Evolutionary conservation across 2,888 invertebrate species (phyloP), one percentile per base, ranked within the genome.

Genomic region (Busseola fusca): DNA sequence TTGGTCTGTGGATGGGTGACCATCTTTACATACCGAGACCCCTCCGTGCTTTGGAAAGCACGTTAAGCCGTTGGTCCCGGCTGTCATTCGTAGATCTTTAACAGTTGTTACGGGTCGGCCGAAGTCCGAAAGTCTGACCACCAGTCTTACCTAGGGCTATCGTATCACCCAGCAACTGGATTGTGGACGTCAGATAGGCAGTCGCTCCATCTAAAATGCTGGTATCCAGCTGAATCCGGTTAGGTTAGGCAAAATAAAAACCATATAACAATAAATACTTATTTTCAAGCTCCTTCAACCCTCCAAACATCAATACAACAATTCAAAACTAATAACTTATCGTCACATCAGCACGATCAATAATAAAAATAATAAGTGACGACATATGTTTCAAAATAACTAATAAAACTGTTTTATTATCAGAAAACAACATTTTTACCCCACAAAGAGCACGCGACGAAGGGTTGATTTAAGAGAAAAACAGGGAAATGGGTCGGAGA

Each of bases 351-450:
- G 86, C 86, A 88, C 82, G 78, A 85, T 87, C 86, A 87, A 89
- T 88, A 88, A 89, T 88, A 88, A 89, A 89, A 90, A 86, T 86
- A 87, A 91, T 84, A 81, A 78, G 75, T 80, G 81, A 84, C 78
- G 90, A 93, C 93, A 92, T 89, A 87, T 89, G 90, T 92, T 91
- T 87, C 86, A 90, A 83, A 91, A 92, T 91, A 93, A 91, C 91
- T 91, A 91, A 91, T 89, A 89, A 88, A 91, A 87, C 86, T 84
- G 71, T 84, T 89, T 91, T 92, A 92, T 92, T 91, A 92, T 86
- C 86, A 86, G 89, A 91, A 93, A 91, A 91, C 87, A 89, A 87
- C 86, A 87, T 90, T 93, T 93, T 92, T 89, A 88, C 89, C 90
- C 89, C 86, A 91, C 89, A 91, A 87, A 83, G 77, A 83, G 90